A percentile compares a stretch with the other conserved stretches of the same genome.
phyloP scores from a whole-genome alignment of 2,888 invertebrate genomes.

The Horisme vitalbata region DNA sequence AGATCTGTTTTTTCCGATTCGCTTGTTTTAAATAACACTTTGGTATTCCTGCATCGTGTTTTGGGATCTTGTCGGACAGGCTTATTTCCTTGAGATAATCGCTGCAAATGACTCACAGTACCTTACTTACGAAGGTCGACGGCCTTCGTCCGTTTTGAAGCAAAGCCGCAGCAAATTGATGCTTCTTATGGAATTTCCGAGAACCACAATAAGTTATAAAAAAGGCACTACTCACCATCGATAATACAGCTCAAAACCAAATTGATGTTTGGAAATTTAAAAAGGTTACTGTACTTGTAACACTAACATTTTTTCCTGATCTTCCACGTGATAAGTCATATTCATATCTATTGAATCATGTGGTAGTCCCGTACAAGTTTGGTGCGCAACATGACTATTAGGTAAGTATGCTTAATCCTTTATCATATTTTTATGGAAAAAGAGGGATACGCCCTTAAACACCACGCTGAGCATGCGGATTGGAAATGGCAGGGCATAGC shows the following conservation, averaged over 20 bases:
- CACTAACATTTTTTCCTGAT: too few species aligned
- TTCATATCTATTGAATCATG: too few species aligned
- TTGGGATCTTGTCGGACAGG: slow-evolving; percentile 33
- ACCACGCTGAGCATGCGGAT: too few species aligned
- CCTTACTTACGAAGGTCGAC: slow-evolving; percentile 47
- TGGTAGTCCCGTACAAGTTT: too few species aligned
- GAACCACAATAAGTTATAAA: slow-evolving; percentile 50
- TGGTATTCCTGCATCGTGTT: slow-evolving; percentile 10
- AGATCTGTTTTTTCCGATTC: slow-evolving; percentile 9
- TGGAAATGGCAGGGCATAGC: too few species aligned
- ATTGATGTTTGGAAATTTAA: slow-evolving; percentile 32
- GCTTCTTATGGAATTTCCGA: slow-evolving; percentile 55
- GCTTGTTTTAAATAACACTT: slow-evolving; percentile 21
- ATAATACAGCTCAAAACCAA: slow-evolving; percentile 47
- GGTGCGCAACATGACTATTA: too few species aligned
- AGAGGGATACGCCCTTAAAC: too few species aligned
- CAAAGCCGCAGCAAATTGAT: slow-evolving; percentile 53
- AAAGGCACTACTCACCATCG: slow-evolving; percentile 43
- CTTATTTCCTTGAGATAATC: slow-evolving; percentile 50
- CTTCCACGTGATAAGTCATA: too few species aligned
- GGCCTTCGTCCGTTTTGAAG: slow-evolving; percentile 46
- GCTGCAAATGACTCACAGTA: slow-evolving; percentile 49
- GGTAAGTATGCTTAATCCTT: too few species aligned
- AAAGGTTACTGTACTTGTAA: slow-evolving; percentile 1
- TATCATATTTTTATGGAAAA: too few species aligned